Base-by-base conservation (phyloP, 2,113 vertebrate genomes). In the Triplophysa siluroides region DNA sequence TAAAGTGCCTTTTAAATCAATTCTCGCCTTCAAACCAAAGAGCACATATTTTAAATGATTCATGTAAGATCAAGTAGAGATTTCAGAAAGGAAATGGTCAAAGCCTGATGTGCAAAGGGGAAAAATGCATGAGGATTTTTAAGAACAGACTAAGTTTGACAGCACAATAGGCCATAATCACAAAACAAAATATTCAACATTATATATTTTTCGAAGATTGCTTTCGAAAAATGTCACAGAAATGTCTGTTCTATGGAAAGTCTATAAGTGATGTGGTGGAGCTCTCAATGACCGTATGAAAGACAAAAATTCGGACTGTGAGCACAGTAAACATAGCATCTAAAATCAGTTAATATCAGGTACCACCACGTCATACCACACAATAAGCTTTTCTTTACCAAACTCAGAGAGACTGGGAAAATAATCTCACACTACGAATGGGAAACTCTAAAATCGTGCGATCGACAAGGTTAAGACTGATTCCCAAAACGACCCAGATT, bases 11-110 rank as follows among this genome's bases (percentile, higher is more conserved):
- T 82, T 86, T 78, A 91, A 92, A 92, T 91, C 91, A 91, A 93
- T 91, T 85, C 81, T 78, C 84, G 85, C 88, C 89, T 90, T 92
- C 85, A 88, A 87, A 89, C 81, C 83, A 86, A 88, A 91, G 87
- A 87, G 87, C 87, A n/a, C n/a, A 89, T 88, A 88, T 79, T 89
- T 91, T 90, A 91, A 90, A 88, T 88, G 87, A 89, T 88, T 91
- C 78, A 87, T 85, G 85, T 85, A 83, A 84, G 85, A 90, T 89
- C 88, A 88, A 88, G 85, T 79, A 86, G 76, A 50, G 81, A 83
- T 78, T 83, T 86, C 73, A 43, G 82, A 82, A 82, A 84, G 78
- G 79, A 78, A 79, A 66, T 65, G 26, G 52, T 75, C 16, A 45
- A 78, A 81, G 79, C 67, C 76, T 81, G 88, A 82, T 88, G 78